Evolutionary conservation across 2,797 vertebrate species (phyloP), one percentile per base, ranked within the genome.

Genomic region (Harpagifer antarcticus): DNA sequence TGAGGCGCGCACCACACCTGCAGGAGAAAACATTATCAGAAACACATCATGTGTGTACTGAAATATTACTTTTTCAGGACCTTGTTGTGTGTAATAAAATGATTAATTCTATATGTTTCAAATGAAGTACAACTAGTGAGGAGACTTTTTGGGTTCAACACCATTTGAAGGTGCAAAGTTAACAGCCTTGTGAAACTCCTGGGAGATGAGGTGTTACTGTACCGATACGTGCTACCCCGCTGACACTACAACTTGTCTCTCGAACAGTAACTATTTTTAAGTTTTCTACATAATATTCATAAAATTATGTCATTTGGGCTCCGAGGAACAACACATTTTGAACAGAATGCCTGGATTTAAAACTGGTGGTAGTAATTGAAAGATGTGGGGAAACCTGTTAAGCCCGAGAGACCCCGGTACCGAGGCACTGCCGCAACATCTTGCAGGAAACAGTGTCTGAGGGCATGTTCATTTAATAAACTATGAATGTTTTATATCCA

Each of bases 1-100:
- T 84, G 97, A 98, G 63, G 97, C 97, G 64, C 97, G 94, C 50
- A 98, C 97, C 62, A 98, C 96, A 78, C 97, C 97, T 98, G 91
- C 59, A 81, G 17, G 65, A 0, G 11, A 57, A 16, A 5, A 80
- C 31, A 42, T 15, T 4, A 23, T 23, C n/a, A 49, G 3, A 1
- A 14, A 54, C 0, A 70, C 15, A 9, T 77, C 44, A 50, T 3
- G 8, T 0, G 20, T 15, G 11, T 10, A 3, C 45, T 20, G 16
- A 16, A 9, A 3, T 3, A 27, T 14, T 20, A 3, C 27, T 8
- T 33, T 11, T 33, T 20, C 7, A 15, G 7, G 19, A 27, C 10
- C 44, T 23, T 8, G 13, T 15, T 33, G 23, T 19, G 3, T n/a
- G 9, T 14, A n/a, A 37, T 37, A 37, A 37, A 37, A 37, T 37